Percentiles rank a stretch among this genome's conserved stretches.
Conservation (phyloP, 1,140 invertebrate species). For the Drosophila paulistorum region DNA sequence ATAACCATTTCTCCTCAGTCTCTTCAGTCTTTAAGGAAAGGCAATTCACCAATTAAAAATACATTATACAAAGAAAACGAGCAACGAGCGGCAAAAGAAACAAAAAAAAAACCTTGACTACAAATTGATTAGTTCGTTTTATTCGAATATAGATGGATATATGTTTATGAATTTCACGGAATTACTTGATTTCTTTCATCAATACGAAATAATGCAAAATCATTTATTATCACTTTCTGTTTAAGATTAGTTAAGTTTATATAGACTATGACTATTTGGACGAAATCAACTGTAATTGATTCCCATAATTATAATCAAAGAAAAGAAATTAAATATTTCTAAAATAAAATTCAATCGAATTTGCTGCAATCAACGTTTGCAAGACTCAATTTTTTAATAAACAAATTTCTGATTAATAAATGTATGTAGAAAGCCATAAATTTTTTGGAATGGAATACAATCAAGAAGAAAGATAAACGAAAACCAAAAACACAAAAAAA, state of each 20-base stretch:
- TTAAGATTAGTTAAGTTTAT: no score
- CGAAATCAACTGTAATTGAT: no score
- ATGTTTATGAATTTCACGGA: neutral
- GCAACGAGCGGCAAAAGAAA: neutral
- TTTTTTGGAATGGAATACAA: neutral
- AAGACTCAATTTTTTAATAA: neutral
- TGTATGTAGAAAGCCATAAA: no score
- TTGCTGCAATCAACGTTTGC: neutral
- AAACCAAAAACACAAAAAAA: no score
- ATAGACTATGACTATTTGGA: no score
- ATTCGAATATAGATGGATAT: neutral
- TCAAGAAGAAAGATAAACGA: no score
- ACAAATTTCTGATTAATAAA: slow-evolving; percentile 3
- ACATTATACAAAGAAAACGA: neutral
- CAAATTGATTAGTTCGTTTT: slow-evolving; percentile 2
- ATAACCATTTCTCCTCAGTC: neutral
- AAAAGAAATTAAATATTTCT: neutral
- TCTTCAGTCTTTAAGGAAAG: slow-evolving; percentile 1
- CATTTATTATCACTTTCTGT: neutral
- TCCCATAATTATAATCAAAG: no score
- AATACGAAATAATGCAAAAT: neutral
- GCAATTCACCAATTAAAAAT: slow-evolving; percentile 14
- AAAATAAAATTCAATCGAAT: neutral
- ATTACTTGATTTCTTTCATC: neutral
- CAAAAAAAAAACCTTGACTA: neutral